phyloP scores from a whole-genome alignment of 2,888 invertebrate species.

The Notocelia uddmanniana region DNA sequence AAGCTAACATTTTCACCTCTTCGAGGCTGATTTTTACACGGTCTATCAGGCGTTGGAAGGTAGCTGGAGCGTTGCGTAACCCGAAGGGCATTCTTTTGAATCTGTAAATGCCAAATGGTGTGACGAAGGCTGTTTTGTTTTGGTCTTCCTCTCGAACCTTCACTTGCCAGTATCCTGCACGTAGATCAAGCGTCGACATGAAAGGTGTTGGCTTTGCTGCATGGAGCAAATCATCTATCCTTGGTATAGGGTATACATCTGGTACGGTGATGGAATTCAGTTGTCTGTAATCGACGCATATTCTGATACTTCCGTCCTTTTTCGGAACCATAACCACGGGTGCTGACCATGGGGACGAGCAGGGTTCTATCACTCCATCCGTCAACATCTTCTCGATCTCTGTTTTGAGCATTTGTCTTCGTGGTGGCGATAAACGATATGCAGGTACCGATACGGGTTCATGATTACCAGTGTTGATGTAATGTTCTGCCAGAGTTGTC shows the following conservation, averaged over 20 bases:
- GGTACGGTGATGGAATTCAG: too few species aligned
- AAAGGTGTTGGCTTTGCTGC: background rate
- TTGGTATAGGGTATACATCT: background rate
- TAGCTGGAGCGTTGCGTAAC: constrained; percentile 51
- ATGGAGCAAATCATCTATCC: background rate
- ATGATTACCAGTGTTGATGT: background rate
- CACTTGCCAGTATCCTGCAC: constrained; percentile 3
- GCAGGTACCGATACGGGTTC: background rate
- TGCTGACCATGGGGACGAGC: background rate
- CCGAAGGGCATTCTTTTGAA: constrained; percentile 46
- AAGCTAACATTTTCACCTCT: constrained; percentile 47
- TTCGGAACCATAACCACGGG: too few species aligned
- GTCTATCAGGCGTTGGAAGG: constrained; percentile 52
- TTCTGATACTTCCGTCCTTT: too few species aligned
- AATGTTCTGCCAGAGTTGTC: background rate
- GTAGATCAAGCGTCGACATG: background rate
- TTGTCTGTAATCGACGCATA: too few species aligned
- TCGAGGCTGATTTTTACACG: constrained; percentile 36
- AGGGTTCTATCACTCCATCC: constrained; percentile 4
- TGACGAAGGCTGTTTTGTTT: background rate
- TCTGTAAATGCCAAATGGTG: constrained; percentile 48
- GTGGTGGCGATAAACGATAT: background rate
- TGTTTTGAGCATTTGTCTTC: background rate
- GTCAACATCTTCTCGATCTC: background rate
- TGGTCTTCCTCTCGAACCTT: background rate